A percentile compares a stretch with the other conserved stretches of the same genome.
Evolutionary conservation across 2,888 invertebrate species (phyloP).

Genomic region (Ditula angustiorana): DNA sequence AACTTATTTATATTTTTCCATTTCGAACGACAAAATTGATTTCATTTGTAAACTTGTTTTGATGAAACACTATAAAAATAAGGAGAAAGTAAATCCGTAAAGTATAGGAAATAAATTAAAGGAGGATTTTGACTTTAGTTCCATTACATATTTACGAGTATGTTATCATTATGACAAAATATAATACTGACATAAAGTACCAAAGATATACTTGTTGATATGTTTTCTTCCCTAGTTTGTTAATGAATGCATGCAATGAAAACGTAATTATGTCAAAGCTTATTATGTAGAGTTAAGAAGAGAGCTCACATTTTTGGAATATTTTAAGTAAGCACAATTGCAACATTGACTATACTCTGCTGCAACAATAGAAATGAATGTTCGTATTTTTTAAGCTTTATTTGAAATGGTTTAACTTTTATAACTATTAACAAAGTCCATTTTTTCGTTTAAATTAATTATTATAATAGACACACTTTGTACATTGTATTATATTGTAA

Average conservation of each 20-base stretch:
- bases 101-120: not conserved
- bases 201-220: too few relatives aligned
- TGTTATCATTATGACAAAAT: too few relatives aligned
- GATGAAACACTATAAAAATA: conserved; percentile 11
- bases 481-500: conserved; percentile 17
- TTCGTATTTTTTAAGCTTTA: too few relatives aligned
- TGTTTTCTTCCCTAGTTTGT: too few relatives aligned
- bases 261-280: not conserved
- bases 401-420: too few relatives aligned
- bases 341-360: not conserved
- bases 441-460: not conserved
- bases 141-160: too few relatives aligned
- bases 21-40: conserved; percentile 39
- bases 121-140: not conserved
- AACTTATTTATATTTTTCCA: conserved; percentile 49
- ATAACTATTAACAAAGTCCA: too few relatives aligned
- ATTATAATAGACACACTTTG: not conserved
- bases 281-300: not conserved
- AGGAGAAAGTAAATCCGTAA: too few relatives aligned
- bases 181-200: too few relatives aligned
- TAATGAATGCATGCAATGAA: not conserved
- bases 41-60: conserved; percentile 42
- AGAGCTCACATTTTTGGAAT: not conserved
- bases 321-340: not conserved
- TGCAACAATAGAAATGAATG: not conserved